Base-by-base conservation (phyloP, 2,888 invertebrate species). In the Oligia strigilis region DNA sequence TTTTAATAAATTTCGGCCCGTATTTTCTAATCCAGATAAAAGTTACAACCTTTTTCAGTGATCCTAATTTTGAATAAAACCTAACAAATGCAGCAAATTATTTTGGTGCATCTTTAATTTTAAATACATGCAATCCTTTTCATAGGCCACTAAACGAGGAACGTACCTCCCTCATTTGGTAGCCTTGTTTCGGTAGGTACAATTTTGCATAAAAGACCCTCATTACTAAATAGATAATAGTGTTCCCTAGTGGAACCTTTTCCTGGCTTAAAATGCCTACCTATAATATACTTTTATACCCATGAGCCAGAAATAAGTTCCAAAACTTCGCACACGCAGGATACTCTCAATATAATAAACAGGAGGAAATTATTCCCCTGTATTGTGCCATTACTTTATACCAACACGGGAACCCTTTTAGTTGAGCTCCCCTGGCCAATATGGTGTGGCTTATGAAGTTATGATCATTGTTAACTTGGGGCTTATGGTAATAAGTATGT, bases 321-420 rank as follows among this genome's bases (percentile, higher is more conserved):
- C 23, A 71, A 78, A 81, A 84, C 70, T 23, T 46, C 29, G 36
- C 46, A 55, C 36, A 55, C 13, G 29, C 49, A 58, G 62, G 36
- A 72, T 81, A 40, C 67, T 64, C 75, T 72, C 72, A 72, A 79
- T 75, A 84, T 77, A 83, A 83, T 77, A 77, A 83, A 76, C 67
- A 71, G 43, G 55, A 43, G 55, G 58, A 79, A 72, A 81, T 86
- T 86, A 89, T 83, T 75, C 80, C 77, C 78, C 49, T 74, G 71
- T 40, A 79, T 67, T 78, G 40, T 55, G 72, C 75, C 72, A 76
- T 88, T 85, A 89, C 81, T 85, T 84, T 84, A 49, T 78, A 77
- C 75, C 74, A 81, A 88, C 88, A 88, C 65, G 71, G 67, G 80
- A 89, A 89, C 87, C 89, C 89, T 89, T 89, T 89, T 88, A 88